phyloP scores from a whole-genome alignment of 2,113 vertebrate genomes.

The Ibidorhyncha struthersii region DNA sequence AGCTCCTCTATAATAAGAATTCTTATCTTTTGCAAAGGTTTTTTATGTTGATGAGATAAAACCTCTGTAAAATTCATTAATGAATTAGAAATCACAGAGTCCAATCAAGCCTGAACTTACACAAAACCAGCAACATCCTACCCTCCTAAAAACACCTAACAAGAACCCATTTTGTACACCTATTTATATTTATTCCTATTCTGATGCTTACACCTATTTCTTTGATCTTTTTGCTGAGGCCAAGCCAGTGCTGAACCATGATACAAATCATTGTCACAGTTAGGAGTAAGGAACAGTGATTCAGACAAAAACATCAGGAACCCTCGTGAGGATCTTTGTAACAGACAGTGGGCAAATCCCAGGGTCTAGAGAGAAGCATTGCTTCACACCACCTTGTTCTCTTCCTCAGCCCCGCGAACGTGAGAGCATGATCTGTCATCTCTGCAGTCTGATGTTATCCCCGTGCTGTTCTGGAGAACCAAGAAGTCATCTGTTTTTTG shows the following conservation, averaged over 20 bases:
- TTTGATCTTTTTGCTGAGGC: neutral
- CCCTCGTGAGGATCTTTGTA: neutral
- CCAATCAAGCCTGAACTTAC: neutral
- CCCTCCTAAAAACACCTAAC: neutral
- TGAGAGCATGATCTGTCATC: neutral
- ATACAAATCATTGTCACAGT: neutral
- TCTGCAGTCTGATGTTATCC: neutral
- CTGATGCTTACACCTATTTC: neutral
- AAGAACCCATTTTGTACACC: neutral
- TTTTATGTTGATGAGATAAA: neutral
- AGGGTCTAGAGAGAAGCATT: accelerated
- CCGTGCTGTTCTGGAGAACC: neutral
- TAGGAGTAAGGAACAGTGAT: neutral
- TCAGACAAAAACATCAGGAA: neutral
- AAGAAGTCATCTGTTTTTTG: neutral
- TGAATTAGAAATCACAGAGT: neutral
- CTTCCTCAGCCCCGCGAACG: neutral
- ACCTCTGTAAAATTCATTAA: neutral
- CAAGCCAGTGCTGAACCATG: neutral
- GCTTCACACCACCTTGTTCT: neutral
- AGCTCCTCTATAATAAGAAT: neutral
- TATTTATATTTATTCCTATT: neutral
- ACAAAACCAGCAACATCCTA: neutral
- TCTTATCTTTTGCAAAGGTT: neutral
- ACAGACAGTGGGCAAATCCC: neutral